Evolutionary conservation across 2,888 invertebrate genomes (phyloP), one percentile per base, ranked within the genome.

Genomic region (Aradus depressus): DNA sequence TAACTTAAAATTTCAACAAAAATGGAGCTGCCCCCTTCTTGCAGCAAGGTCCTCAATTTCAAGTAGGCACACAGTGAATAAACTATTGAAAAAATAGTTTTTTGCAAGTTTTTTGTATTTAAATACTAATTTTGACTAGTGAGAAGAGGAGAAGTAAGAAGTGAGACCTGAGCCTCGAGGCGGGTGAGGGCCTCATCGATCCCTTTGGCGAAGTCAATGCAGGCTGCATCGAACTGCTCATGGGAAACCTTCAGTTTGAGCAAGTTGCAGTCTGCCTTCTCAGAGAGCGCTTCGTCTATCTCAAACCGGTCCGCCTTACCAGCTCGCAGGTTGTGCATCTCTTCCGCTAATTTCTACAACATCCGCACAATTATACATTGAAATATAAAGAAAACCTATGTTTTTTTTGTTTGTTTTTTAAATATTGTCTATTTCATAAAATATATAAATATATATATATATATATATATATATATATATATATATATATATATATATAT

Each of bases 151-250:
- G 38, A 16, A 8, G 38, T 10, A 8, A 37, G 6, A 8, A 8
- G 8, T 37, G 14, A 14, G 48, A 77, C 76, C 67, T 79, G 81
- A 60, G 75, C 68, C 38, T 71, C 72, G 3, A 81, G 70, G 64
- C 79, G 80, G 1, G 68, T 69, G 26, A 80, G 66, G 0, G 79
- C 75, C 49, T 81, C 79, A 54, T 82, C 77, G 21, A 84, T 67
- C 12, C 75, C 75, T 44, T 71, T 74, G 0, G 79, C 72, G 0
- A 83, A 69, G 21, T 53, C 54, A 18, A 54, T 57, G 16, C 50
- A 53, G 26, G 44, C 53, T 22, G 25, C 47, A 18, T 54, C 51
- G 38, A 57, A 59, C 10, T 51, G 48, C 23, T 52, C 53, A 4
- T 50, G 48, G 12, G 56, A 53, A 3, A 59, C 57, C 37, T 59